phyloP scores from a whole-genome alignment of 2,113 vertebrate species.

The Rissa tridactyla region DNA sequence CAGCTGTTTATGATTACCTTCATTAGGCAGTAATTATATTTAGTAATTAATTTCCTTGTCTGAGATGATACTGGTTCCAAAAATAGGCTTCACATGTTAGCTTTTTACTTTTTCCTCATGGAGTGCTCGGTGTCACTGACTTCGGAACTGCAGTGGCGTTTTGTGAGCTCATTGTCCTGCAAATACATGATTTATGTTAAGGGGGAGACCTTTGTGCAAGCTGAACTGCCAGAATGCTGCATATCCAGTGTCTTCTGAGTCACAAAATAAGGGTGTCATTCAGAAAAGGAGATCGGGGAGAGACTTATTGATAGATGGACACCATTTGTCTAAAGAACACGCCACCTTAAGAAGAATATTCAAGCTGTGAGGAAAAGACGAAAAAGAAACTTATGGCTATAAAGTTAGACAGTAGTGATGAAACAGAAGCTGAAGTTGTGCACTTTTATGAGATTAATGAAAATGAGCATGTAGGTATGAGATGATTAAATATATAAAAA shows the following conservation, averaged over 20 bases:
- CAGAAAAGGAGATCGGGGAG: not conserved
- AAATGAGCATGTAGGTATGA: not conserved
- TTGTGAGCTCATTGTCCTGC: not conserved
- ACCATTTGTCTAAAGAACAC: not conserved
- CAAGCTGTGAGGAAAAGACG: not conserved
- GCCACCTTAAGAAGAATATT: not conserved
- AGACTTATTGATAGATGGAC: not conserved
- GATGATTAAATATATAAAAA: not conserved
- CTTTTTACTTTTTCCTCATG: not conserved
- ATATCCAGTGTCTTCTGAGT: not conserved
- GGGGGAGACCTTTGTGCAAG: not conserved
- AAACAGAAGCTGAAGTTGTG: not conserved
- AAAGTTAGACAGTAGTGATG: not conserved
- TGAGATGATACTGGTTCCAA: not conserved
- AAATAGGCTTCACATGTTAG: not conserved
- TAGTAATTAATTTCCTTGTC: not conserved
- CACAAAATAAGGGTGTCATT: not conserved
- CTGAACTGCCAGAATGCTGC: not conserved
- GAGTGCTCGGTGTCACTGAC: not conserved
- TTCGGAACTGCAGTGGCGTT: not conserved
- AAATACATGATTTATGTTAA: not conserved
- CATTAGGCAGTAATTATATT: not conserved
- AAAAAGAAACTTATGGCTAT: not conserved
- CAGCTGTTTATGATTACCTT: not conserved
- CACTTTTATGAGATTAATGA: not conserved